A percentile compares a stretch with the other conserved stretches of the same genome.
phyloP scores from a whole-genome alignment of 2,797 vertebrate species.

The Acanthurus tractus region DNA sequence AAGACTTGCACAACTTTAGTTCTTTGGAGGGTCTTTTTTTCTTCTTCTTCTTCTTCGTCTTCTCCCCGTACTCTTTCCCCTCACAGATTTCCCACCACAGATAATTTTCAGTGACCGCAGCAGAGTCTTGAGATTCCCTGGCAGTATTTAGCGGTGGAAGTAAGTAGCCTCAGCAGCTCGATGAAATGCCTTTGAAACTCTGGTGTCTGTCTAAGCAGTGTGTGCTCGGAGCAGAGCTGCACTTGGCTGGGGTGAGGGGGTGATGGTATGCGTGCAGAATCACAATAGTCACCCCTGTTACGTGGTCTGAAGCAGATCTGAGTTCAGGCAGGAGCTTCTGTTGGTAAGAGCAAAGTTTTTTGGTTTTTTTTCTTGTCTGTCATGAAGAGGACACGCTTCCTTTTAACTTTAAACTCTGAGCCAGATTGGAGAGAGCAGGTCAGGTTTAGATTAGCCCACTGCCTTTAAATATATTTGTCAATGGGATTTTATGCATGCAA shows the following conservation, averaged over 20 bases:
- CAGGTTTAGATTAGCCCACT: slow-evolving; percentile 36
- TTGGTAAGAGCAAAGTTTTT: slow-evolving; percentile 30
- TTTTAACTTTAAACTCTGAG: slow-evolving; percentile 51
- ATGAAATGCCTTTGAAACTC: slow-evolving; percentile 77
- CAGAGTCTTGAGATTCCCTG: slow-evolving; percentile 74
- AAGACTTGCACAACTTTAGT: slow-evolving; percentile 62
- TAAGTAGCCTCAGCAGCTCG: slow-evolving; percentile 72
- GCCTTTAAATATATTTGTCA: slow-evolving; percentile 19
- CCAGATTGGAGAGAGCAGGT: slow-evolving; percentile 49
- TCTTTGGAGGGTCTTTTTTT: slow-evolving; percentile 33
- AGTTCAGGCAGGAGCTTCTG: slow-evolving; percentile 53
- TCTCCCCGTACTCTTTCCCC: slow-evolving; percentile 30
- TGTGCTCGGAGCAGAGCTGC: slow-evolving; percentile 50
- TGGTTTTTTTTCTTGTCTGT: slow-evolving; percentile 39
- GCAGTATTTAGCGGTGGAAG: slow-evolving; percentile 74
- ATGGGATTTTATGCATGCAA: slow-evolving; percentile 16
- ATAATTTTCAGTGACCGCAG: slow-evolving; percentile 74
- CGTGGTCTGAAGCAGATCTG: slow-evolving; percentile 69
- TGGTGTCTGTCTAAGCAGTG: slow-evolving; percentile 60
- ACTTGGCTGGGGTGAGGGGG: slow-evolving; percentile 55
- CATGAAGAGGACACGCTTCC: slow-evolving; percentile 47
- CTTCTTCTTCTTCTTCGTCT: neutral
- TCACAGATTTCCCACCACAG: slow-evolving; percentile 66
- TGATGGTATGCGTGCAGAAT: slow-evolving; percentile 82
- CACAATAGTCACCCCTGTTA: slow-evolving; percentile 79